These are phyloP conservation scores for Carettochelys insculpta DNA, from an alignment of 2,113 vertebrate genomes.

Conservation along the genomic window DNA sequence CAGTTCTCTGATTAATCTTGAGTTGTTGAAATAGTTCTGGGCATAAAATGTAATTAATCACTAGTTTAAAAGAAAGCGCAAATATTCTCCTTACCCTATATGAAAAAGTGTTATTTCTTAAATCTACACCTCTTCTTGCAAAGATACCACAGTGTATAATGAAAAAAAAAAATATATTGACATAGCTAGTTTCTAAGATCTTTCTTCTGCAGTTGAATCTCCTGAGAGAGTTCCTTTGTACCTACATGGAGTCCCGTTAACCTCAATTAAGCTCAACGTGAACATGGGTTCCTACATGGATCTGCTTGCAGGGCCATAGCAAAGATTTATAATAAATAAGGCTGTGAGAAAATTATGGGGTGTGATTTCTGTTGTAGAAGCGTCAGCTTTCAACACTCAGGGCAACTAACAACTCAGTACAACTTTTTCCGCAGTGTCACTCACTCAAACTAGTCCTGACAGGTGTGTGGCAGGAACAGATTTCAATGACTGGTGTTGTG, in stretches of 20 bases:
- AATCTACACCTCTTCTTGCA: background rate
- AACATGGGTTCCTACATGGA: background rate
- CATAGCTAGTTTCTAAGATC: background rate
- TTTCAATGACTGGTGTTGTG: no score
- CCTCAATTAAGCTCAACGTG: background rate
- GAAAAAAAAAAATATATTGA: background rate
- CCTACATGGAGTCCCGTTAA: no score
- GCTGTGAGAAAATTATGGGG: no score
- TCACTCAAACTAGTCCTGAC: no score
- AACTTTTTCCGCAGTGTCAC: no score
- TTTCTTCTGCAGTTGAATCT: background rate
- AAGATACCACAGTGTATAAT: background rate
- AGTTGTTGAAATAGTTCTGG: background rate
- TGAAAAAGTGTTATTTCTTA: background rate
- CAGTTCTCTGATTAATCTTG: background rate
- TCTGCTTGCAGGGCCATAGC: background rate
- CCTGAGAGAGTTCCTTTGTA: background rate
- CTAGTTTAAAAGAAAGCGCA: background rate
- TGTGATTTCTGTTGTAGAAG: no score
- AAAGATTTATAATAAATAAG: no score
- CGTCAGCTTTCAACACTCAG: no score
- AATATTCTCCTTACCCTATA: background rate
- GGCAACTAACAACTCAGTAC: no score
- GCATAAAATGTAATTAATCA: background rate
- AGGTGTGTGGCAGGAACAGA: no score